These are phyloP conservation scores for Malurus cyaneus DNA, from an alignment of 2,113 vertebrate genomes.

Conservation along the genomic window DNA sequence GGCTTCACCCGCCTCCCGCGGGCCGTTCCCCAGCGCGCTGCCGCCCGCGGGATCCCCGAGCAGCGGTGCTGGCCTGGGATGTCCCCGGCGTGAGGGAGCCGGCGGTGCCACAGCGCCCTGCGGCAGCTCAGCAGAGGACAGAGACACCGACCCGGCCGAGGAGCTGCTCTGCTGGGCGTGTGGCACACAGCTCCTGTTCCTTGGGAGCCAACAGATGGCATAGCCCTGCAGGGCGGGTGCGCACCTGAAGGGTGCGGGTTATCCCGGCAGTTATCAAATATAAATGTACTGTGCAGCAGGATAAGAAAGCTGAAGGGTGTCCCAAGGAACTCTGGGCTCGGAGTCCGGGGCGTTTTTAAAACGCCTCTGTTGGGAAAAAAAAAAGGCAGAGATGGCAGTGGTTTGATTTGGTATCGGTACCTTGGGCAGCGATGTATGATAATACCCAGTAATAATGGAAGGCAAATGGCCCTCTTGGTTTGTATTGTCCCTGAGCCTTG, in stretches of 20 bases:
- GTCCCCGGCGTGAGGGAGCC: not conserved
- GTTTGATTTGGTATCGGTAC: not conserved
- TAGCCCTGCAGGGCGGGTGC: accelerated
- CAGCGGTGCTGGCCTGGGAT: accelerated
- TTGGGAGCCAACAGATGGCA: accelerated
- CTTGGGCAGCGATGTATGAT: not conserved
- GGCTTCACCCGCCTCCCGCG: not conserved
- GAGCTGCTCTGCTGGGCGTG: too few relatives aligned
- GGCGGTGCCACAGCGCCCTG: accelerated
- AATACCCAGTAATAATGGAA: not conserved
- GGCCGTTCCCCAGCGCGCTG: not conserved
- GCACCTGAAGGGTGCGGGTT: not conserved
- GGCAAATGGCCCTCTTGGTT: not conserved
- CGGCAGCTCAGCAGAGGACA: not conserved
- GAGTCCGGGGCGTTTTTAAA: accelerated
- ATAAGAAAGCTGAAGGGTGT: not conserved
- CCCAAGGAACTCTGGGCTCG: too few relatives aligned
- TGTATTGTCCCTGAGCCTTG: not conserved
- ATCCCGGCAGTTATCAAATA: accelerated
- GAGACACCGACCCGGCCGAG: accelerated
- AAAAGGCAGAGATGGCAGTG: not conserved
- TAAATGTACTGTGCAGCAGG: not conserved
- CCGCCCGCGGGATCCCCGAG: not conserved
- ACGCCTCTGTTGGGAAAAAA: not conserved
- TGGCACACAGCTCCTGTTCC: not conserved